phyloP scores from a whole-genome alignment of 2,797 vertebrate species.

The Sternarchorhynchus goeldii region DNA sequence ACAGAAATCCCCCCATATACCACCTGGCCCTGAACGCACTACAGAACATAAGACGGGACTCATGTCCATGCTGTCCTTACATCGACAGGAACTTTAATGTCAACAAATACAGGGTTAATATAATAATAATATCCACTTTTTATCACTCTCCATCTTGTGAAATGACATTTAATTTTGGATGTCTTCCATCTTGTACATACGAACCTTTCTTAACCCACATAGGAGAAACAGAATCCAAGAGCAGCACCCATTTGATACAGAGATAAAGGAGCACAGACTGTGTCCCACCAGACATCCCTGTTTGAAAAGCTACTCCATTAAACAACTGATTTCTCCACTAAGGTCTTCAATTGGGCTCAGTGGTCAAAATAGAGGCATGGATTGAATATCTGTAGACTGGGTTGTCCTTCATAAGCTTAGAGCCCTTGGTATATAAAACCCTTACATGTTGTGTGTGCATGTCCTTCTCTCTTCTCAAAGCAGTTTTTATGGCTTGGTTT shows the following conservation, averaged over 20 bases:
- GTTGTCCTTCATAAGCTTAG: not conserved
- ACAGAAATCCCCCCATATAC: not conserved
- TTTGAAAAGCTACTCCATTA: too few relatives aligned
- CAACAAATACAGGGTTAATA: not conserved
- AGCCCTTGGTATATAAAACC: not conserved
- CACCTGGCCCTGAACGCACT: not conserved
- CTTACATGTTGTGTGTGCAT: not conserved
- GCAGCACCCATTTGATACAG: not conserved
- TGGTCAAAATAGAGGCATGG: too few relatives aligned
- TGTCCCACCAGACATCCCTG: too few relatives aligned
- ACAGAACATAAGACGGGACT: not conserved
- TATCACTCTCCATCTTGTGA: too few relatives aligned
- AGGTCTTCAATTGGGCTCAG: too few relatives aligned
- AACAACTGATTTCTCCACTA: too few relatives aligned
- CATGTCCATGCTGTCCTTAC: not conserved
- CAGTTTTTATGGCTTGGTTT: not conserved
- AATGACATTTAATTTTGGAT: not conserved
- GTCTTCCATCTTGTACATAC: too few relatives aligned
- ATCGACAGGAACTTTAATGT: not conserved
- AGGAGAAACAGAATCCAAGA: not conserved
- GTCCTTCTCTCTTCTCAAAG: conserved; percentile 2
- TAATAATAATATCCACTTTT: not conserved
- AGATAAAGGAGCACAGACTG: not conserved
- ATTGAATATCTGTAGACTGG: not conserved
- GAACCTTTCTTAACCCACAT: not conserved